Base-by-base conservation (phyloP, 2,888 invertebrate genomes). In the Andricus quercusramuli region DNA sequence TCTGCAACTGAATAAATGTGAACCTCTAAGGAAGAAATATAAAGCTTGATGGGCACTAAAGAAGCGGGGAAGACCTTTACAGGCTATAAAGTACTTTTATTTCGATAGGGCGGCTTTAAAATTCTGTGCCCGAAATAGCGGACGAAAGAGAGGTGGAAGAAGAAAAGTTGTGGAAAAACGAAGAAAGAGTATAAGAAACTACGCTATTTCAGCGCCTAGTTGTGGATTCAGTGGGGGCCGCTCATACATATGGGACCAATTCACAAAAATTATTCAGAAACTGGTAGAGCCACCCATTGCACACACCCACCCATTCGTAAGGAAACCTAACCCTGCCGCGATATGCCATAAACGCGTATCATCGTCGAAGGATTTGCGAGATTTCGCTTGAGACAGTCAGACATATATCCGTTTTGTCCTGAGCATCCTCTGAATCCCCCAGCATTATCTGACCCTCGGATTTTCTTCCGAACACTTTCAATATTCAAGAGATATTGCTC, bases 81-180 rank as follows among this genome's bases (percentile, higher is more conserved):
- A 56, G 84, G 86, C 86, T 86, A 90, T 90, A 90, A 90, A 90
- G 85, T 85, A 87, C 88, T 89, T 90, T 90, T 90, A 90, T 90
- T 89, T 87, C 90, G 81, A 83, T 83, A 83, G 86, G 80, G 86
- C 84, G 83, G 87, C 87, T 90, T 90, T 88, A 89, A 90, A 90
- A 90, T 90, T 89, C 88, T 83, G 81, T 86, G 86, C 83, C 84
- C 83, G 84, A 86, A 89, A 89, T 86, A 86, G 79, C 67, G 77
- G 78, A 67, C 64, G 25, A 82, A 83, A 83, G 66, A 59, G 47
- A 80, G 82, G 80, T 77, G 80, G 68, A 79, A 65, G 51, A 67
- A 79, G 81, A 84, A 83, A 83, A 82, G 62, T 59, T 64, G 76
- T 81, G 79, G 83, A 81, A 83, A 84, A 85, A 85, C 86, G 78